Base-by-base conservation (phyloP, 2,888 invertebrate genomes). In the Drosophila glabriapex region DNA sequence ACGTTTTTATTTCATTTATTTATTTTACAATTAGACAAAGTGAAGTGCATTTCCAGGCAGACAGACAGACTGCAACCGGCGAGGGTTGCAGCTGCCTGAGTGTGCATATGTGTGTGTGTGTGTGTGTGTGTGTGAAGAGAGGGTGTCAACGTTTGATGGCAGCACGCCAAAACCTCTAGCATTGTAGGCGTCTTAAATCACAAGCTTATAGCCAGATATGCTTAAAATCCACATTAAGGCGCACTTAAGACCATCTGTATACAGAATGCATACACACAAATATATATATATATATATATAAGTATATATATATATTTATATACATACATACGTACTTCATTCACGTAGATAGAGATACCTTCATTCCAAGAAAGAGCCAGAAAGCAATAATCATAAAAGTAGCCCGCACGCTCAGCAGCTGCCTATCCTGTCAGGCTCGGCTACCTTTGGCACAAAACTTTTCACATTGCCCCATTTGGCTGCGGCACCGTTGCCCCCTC, bases 21-120 rank as follows among this genome's bases (percentile, higher is more conserved):
- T 89, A 85, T 85, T 89, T 85, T 83, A 89, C 85, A 85, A 85
- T 85, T 85, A 89, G 89, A 85, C 83, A 85, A 85, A 85, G 89
- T 85, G 82, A 80, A 89, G 86, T 83, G 79, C 71, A 68, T 65
- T 83, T 72, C 53, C 29, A 58, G 50, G 50, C 43, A 62, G 66
- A 37, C 43, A 67, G 31, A 49, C 66, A 53, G 65, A 56, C 65
- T 67, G 73, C 67, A 67, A 22, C 19, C 46, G 56, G 53, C 22
- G 22, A 43, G 63, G 72, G 76, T 49, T 66, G 76, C 68, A 64
- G 37, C 55, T 50, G 64, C 50, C 60, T 25, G 46, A 43, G 65
- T 65, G 43, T 43, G 46, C 5, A 49, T 56, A 52, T 61, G 43
- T 39, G 58, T 41, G 63, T 50, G 43, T 28, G 22, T 25, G 37